Evolutionary conservation across 2,113 vertebrate species (phyloP).

Genomic region (Malurus cyaneus): DNA sequence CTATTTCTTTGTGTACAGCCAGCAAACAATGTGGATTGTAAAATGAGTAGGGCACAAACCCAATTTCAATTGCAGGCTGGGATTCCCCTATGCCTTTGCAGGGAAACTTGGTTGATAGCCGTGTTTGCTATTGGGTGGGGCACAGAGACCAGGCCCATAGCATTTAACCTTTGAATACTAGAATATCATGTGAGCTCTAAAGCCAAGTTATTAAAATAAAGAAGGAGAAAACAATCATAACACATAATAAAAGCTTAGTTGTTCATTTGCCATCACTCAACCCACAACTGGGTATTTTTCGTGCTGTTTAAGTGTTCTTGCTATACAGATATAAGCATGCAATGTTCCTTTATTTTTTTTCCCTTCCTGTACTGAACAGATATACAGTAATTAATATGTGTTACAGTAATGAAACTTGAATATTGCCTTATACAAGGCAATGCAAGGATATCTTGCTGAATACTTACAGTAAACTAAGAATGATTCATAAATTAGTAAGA

Average conservation of each 20-base stretch:
- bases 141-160: not conserved
- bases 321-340: not conserved
- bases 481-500: not conserved
- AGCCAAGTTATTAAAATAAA: not conserved
- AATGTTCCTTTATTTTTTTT: not conserved
- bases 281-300: not conserved
- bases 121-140: constrained; percentile 7
- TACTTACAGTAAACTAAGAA: not conserved
- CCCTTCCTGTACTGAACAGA: not conserved
- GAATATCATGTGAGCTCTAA: not conserved
- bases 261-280: not conserved
- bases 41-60: constrained; percentile 13
- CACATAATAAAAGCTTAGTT: not conserved
- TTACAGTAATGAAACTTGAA: not conserved
- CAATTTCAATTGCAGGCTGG: constrained; percentile 27
- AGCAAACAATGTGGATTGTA: constrained; percentile 19
- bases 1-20: constrained; percentile 9
- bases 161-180: constrained; percentile 15
- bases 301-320: not conserved
- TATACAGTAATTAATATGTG: not conserved
- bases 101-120: constrained; percentile 10
- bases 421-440: not conserved
- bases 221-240: not conserved
- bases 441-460: not conserved
- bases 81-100: constrained; percentile 37